A percentile compares a stretch with the other conserved stretches of the same genome.
Evolutionary conservation across 2,797 vertebrate genomes (phyloP).

Genomic region (Manis pentadactyla): DNA sequence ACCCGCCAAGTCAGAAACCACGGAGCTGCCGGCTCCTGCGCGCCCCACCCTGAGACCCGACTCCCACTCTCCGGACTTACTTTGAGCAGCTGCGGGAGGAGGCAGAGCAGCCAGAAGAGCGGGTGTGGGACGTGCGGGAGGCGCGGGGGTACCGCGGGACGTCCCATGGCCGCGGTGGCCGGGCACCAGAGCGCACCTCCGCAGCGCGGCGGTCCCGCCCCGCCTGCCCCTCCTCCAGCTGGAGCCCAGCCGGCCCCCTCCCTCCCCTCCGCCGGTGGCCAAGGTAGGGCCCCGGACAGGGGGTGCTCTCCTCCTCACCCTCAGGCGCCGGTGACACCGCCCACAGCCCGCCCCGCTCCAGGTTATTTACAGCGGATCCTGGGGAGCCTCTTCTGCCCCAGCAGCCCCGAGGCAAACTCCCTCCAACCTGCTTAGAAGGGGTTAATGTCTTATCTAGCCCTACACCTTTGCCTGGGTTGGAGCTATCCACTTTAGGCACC

Average conservation of each 20-base stretch:
- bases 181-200: background rate
- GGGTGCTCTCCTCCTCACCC: background rate
- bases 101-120: constrained; percentile 69
- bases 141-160: constrained; percentile 25
- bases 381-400: background rate
- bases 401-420: background rate
- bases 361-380: constrained; percentile 77
- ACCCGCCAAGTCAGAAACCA: background rate
- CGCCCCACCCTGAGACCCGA: fast-evolving
- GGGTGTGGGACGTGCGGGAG: background rate
- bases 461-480: background rate
- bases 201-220: fast-evolving
- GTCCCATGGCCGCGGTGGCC: background rate
- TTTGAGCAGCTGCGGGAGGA: constrained; percentile 77
- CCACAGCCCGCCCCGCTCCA: background rate
- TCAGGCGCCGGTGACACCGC: background rate
- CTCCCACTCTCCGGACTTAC: constrained; percentile 77
- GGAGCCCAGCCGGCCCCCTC: background rate
- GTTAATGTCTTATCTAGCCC: background rate
- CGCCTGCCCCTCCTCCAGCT: fast-evolving
- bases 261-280: background rate
- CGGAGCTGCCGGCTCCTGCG: fast-evolving
- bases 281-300: background rate
- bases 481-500: background rate
- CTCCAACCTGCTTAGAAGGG: background rate